Percentiles rank a stretch among this genome's conserved stretches.
Evolutionary conservation across 2,797 vertebrate genomes (phyloP).

Genomic region (Octomys mimax): DNA sequence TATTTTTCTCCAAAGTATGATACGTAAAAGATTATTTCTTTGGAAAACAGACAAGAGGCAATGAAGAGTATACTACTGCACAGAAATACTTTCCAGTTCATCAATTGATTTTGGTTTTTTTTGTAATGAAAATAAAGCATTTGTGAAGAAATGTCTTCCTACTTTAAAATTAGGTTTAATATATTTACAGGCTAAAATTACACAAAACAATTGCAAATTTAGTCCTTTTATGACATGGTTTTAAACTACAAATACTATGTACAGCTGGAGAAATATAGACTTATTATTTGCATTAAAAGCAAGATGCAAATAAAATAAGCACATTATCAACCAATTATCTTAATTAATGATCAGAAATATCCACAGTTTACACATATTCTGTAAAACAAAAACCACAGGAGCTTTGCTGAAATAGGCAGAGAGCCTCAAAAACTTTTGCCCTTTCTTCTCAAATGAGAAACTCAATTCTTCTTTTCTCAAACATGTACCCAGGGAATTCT

Average conservation of each 20-base stretch:
- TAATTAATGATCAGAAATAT: not conserved
- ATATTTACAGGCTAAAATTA: not conserved
- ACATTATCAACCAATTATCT: not conserved
- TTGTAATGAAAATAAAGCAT: not conserved
- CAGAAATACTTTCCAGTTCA: not conserved
- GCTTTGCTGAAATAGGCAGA: not conserved
- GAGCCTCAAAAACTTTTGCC: not conserved
- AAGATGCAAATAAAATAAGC: not conserved
- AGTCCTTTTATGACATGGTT: not conserved
- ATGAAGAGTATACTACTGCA: not conserved
- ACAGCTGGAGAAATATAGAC: not conserved
- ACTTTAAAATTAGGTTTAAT: slow-evolving; percentile 38
- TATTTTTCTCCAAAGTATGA: not conserved
- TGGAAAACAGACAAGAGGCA: not conserved
- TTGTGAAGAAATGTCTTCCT: not conserved
- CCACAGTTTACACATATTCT: not conserved
- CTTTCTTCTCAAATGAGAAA: slow-evolving; percentile 62
- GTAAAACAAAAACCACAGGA: not conserved
- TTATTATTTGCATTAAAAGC: not conserved
- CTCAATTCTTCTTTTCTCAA: not conserved
- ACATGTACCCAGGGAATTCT: not conserved
- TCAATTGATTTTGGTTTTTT: slow-evolving; percentile 21
- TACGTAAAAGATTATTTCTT: not conserved
- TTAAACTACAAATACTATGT: not conserved
- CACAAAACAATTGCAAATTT: not conserved